Evolutionary conservation across 2,113 vertebrate genomes (phyloP).

Genomic region (Progne subis): DNA sequence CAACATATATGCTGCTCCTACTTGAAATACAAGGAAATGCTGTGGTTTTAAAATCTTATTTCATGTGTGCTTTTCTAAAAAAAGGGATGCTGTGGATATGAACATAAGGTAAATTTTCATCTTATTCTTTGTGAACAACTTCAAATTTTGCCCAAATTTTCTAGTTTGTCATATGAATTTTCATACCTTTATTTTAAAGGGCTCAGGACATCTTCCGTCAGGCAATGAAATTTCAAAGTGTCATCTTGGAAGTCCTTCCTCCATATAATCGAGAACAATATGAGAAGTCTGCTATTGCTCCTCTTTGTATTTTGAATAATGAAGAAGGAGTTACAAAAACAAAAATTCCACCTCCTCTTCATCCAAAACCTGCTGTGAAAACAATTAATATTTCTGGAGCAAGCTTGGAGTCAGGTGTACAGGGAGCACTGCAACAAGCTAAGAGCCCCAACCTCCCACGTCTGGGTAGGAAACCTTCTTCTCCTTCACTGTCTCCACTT

Average conservation of each 20-base stretch:
- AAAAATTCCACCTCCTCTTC: slow-evolving; percentile 79
- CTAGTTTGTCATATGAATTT: background rate
- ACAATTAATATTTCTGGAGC: slow-evolving; percentile 54
- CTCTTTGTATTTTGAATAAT: slow-evolving; percentile 75
- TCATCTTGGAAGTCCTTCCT: slow-evolving; percentile 86
- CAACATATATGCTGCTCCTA: background rate
- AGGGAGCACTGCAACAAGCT: slow-evolving; percentile 33
- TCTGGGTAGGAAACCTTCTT: slow-evolving; percentile 76
- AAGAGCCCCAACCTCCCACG: slow-evolving; percentile 75
- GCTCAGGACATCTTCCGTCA: slow-evolving; percentile 94
- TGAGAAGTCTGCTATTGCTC: slow-evolving; percentile 87
- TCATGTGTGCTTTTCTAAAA: background rate
- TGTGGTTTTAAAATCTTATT: background rate
- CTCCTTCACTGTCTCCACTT: slow-evolving; percentile 80
- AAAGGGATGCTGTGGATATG: accelerated
- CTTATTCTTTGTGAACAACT: background rate
- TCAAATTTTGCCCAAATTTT: background rate
- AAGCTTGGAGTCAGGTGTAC: slow-evolving; percentile 49
- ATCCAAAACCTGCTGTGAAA: slow-evolving; percentile 79
- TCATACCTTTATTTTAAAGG: slow-evolving; percentile 68
- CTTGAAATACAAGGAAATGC: background rate
- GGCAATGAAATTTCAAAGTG: slow-evolving; percentile 85
- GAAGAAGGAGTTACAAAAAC: slow-evolving; percentile 72
- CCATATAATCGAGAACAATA: slow-evolving; percentile 85
- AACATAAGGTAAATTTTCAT: background rate